phyloP scores from a whole-genome alignment of 2,113 vertebrate genomes.

The Nanorana parkeri region DNA sequence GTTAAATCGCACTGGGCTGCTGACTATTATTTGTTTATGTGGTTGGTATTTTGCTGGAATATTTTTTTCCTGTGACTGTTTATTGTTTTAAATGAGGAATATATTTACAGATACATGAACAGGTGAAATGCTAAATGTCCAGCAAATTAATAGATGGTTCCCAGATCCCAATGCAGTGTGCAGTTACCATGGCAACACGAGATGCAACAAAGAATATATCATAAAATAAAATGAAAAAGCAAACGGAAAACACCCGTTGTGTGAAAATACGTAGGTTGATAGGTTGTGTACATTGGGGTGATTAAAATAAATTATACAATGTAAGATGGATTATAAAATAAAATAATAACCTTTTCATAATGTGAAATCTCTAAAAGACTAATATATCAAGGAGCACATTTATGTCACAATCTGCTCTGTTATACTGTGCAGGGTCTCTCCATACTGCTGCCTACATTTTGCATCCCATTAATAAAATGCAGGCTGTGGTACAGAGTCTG shows the following conservation, averaged over 20 bases:
- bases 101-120: conserved; percentile 16
- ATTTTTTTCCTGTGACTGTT: neutral
- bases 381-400: too few species aligned
- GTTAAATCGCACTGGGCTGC: neutral
- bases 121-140: conserved; percentile 18
- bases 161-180: neutral
- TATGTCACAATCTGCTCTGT: too few species aligned
- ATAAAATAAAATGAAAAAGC: neutral
- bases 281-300: neutral
- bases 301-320: too few species aligned
- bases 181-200: conserved; percentile 10
- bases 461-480: too few species aligned
- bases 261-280: neutral
- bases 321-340: too few species aligned
- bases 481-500: too few species aligned
- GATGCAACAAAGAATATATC: conserved; percentile 4
- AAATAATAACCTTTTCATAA: too few species aligned
- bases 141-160: neutral
- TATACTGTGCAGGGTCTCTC: too few species aligned
- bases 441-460: too few species aligned
- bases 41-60: neutral
- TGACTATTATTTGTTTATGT: conserved; percentile 13
- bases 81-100: conserved; percentile 12
- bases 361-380: too few species aligned
- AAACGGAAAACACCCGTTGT: conserved; percentile 4